Base-by-base conservation (phyloP, 2,888 invertebrate genomes). In the Megaustenia siamemsis region DNA sequence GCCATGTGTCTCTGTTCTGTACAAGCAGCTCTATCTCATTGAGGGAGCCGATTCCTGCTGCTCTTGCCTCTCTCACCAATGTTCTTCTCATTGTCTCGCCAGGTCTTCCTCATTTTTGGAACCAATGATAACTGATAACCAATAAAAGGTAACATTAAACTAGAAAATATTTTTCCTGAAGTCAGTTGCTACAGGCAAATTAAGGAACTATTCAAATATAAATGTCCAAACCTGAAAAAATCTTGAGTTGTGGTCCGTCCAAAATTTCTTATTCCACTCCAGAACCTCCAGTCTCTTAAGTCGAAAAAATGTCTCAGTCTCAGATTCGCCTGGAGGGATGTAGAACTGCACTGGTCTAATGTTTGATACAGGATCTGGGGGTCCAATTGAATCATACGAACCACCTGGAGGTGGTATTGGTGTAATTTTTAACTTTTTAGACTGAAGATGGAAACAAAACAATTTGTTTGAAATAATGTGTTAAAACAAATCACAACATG, bases 211-310 rank as follows among this genome's bases (percentile, higher is more conserved):
- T n/a, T n/a, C n/a, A n/a, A n/a, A n/a, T n/a, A n/a, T n/a, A 60
- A 49, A 49, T 1, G 56, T 49, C 32, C 73, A 21, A 28, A 96
- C 96, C 93, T 96, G 95, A 91, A 96, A 95, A 94, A 97, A 98
- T 83, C 95, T 95, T 40, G 95, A 95, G 92, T 98, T 98, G 90
- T 98, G 97, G 86, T 95, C 95, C 0, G 95, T 95, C 98, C 98
- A 98, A 94, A 97, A 98, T 60, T 95, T 94, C 88, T 97, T 96
- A 93, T 97, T 97, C 97, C 97, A 98, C 84, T 95, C 94, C 90
- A 97, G 97, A 0, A 96, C 96, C 86, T 96, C 96, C 87, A 95
- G 95, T 90, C 96, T 95, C 88, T 95, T 93, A 88, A 95, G 93
- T 86, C 97, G 95, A 89, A 96, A 96, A 88, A 94, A 93, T 89